Conservation (phyloP, 2,888 invertebrate species). For the Phalera bucephala region DNA sequence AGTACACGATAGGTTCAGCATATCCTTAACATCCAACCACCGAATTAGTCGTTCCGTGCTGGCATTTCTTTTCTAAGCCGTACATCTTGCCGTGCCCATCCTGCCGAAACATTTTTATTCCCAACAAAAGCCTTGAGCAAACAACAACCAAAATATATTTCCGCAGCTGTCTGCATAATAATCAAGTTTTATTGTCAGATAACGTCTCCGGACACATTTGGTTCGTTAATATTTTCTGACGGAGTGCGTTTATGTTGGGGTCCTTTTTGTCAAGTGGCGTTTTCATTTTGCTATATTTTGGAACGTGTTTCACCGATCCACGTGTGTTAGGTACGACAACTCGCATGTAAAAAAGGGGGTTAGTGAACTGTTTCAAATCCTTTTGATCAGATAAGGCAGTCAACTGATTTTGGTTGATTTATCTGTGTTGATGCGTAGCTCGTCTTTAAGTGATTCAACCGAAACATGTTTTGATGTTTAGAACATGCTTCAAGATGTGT, state of each 20-base stretch:
- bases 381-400: conserved; percentile 5
- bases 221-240: conserved; percentile 6
- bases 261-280: neutral
- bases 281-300: neutral
- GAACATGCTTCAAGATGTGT: neutral
- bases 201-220: conserved; percentile 7
- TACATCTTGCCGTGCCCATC: conserved; percentile 5
- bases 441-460: conserved; percentile 5
- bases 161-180: conserved; percentile 25
- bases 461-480: conserved; percentile 17
- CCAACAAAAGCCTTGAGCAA: conserved; percentile 13
- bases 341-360: conserved; percentile 10
- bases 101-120: conserved; percentile 7
- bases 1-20: too few relatives aligned
- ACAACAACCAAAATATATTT: conserved; percentile 20
- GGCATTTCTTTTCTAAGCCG: conserved; percentile 13
- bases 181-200: conserved; percentile 25
- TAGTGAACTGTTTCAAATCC: conserved; percentile 16
- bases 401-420: conserved; percentile 11
- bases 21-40: too few relatives aligned
- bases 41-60: too few relatives aligned
- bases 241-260: conserved; percentile 9
- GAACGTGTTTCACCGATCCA: conserved; percentile 1
- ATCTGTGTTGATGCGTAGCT: conserved; percentile 3
- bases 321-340: neutral